A percentile compares a stretch with the other conserved stretches of the same genome.
Evolutionary conservation across 1,140 invertebrate species (phyloP).

Genomic region (Apocrypta bakeri): DNA sequence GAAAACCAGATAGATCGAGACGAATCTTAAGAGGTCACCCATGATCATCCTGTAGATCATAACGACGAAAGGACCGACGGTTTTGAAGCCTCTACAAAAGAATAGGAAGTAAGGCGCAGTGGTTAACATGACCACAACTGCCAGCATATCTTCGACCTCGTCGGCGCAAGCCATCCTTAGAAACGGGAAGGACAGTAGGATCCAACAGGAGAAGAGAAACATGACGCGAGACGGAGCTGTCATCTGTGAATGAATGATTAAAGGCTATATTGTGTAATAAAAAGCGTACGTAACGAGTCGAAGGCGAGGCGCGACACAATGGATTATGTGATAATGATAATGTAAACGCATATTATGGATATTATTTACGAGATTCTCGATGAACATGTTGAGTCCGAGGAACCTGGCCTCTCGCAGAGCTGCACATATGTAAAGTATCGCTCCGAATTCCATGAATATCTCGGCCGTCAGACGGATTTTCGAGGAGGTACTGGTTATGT

Average conservation of each 20-base stretch:
- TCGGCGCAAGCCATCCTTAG: slow-evolving; percentile 88
- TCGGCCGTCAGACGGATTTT: slow-evolving; percentile 83
- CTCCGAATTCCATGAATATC: slow-evolving; percentile 82
- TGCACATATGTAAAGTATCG: slow-evolving; percentile 86
- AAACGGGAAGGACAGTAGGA: slow-evolving; percentile 89
- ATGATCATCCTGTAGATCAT: slow-evolving; percentile 99
- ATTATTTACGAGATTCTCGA: slow-evolving; percentile 87
- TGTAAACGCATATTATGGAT: neutral
- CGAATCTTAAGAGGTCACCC: slow-evolving; percentile 95
- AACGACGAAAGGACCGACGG: slow-evolving; percentile 98
- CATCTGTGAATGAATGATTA: slow-evolving; percentile 77
- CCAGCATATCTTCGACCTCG: slow-evolving; percentile 91
- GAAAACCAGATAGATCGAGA: slow-evolving; percentile 96
- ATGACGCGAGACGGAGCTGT: slow-evolving; percentile 92
- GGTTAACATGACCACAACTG: slow-evolving; percentile 95
- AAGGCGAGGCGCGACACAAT: too few species aligned
- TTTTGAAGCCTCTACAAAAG: slow-evolving; percentile 98
- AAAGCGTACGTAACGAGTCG: too few species aligned
- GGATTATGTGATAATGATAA: too few species aligned
- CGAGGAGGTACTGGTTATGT: slow-evolving; percentile 75
- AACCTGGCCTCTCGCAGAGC: slow-evolving; percentile 88
- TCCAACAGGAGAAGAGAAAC: slow-evolving; percentile 93
- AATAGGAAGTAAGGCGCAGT: slow-evolving; percentile 99
- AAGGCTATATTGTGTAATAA: neutral
- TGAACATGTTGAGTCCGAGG: slow-evolving; percentile 90